These are phyloP conservation scores for Paragorgia papillata DNA, from an alignment of 92 coral and sea anemone genomes.

Conservation along the genomic window DNA sequence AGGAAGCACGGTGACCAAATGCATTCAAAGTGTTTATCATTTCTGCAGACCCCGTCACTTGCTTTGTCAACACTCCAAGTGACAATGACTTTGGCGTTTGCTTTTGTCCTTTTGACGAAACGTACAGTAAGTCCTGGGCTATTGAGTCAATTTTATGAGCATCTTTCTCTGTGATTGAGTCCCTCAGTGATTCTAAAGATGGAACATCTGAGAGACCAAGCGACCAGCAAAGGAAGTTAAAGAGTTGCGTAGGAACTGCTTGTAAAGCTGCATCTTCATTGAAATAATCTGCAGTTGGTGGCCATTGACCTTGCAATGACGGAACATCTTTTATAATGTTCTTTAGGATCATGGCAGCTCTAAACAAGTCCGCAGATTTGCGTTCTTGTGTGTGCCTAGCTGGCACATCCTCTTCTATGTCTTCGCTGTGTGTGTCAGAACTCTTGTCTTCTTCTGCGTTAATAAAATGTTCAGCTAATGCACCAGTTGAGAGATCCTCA, in stretches of 20 bases:
- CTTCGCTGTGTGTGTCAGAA: constrained; percentile 2
- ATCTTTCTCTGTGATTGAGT: constrained; percentile 21
- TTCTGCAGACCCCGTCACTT: constrained; percentile 36
- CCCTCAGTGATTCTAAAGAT: constrained; percentile 28
- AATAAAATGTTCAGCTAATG: constrained; percentile 17
- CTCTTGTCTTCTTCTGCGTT: constrained; percentile 1
- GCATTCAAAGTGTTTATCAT: constrained; percentile 27
- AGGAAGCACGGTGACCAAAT: constrained; percentile 37
- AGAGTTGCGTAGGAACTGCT: constrained; percentile 20
- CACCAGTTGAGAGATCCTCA: constrained; percentile 21
- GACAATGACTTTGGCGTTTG: constrained; percentile 41
- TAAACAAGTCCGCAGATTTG: background rate
- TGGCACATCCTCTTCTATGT: background rate
- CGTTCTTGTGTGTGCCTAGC: background rate
- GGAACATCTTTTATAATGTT: constrained; percentile 5
- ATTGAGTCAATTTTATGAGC: constrained; percentile 21
- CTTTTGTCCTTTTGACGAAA: constrained; percentile 32
- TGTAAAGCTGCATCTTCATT: constrained; percentile 16
- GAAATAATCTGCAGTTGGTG: constrained; percentile 25
- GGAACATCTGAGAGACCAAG: constrained; percentile 30
- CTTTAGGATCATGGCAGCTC: constrained; percentile 10
- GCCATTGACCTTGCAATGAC: background rate
- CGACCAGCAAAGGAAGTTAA: constrained; percentile 33
- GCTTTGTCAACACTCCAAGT: constrained; percentile 26
- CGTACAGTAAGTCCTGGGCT: constrained; percentile 27